Base-by-base conservation (phyloP, 2,888 invertebrate genomes). In the Thera obeliscata region DNA sequence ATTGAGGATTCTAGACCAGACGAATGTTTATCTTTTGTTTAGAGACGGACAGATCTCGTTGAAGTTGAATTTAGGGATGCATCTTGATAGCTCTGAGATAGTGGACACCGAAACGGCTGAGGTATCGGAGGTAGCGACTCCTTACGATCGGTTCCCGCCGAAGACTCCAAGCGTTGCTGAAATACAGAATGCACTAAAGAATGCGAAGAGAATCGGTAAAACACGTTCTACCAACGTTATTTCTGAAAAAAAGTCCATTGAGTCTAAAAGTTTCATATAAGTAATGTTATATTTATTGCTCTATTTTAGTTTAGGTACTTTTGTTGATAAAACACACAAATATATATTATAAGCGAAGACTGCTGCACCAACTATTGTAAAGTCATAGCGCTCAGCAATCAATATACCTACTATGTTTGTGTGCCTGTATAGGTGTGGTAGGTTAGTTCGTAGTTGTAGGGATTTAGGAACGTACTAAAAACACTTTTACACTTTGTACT, bases 71-170 rank as follows among this genome's bases (percentile, higher is more conserved):
- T 69, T 79, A 79, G 94, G 86, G 73, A 89, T 86, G 93, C 78
- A 61, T 74, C 83, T 87, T 79, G 86, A 80, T 75, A 92, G 76
- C 82, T 86, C 81, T 81, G 93, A 82, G 82, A 91, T 81, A 79
- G 83, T 79, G 76, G 91, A 81, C 80, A 90, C 77, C 0, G 76
- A 81, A 2, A 70, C 69, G 0, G 67, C 74, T 2, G 86, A 86
- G 1, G 65, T 81, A 0, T 43, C 55, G 0, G 75, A 81, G 0
- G 81, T 87, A 2, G 66, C 67, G 0, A 86, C 84, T 12, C 81
- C 84, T 2, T 86, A 83, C 55, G 84, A 81, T 65, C 59, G 49
- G 6, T 3, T 41, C 0, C 80, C 81, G 0, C 72, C 81, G 0
- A 76, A 63, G 33, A 74, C 80, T 4, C 56, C 68, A 1, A 82